Conservation (phyloP, 53 echinoderm and acorn worm species). For the Holothuria scabra region DNA sequence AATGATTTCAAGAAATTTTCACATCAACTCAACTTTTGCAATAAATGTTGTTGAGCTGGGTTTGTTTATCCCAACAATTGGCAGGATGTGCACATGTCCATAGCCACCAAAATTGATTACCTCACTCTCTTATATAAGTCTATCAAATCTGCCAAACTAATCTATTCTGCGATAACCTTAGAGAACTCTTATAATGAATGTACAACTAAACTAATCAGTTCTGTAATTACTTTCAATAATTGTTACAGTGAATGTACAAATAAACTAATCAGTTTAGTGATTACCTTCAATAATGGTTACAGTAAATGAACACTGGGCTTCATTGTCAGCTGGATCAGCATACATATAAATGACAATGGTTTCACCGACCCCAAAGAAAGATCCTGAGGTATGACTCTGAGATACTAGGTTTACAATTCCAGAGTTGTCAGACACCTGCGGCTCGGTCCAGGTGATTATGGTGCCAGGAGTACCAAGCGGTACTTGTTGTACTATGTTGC, state of each 20-base stretch:
- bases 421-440: conserved; percentile 53
- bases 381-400: conserved; percentile 33
- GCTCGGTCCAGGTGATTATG: conserved; percentile 37
- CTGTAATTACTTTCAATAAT: conserved; percentile 35
- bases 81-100: too few relatives aligned
- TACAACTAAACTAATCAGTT: neutral
- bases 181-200: too few relatives aligned
- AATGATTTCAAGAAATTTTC: too few relatives aligned
- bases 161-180: too few relatives aligned
- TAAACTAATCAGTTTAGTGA: neutral
- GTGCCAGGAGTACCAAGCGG: conserved; percentile 8
- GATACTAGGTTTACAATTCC: conserved; percentile 43
- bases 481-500: neutral
- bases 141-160: neutral
- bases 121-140: too few relatives aligned
- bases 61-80: too few relatives aligned
- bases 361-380: conserved; percentile 39
- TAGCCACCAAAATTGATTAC: too few relatives aligned
- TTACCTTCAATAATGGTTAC: conserved; percentile 49
- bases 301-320: conserved; percentile 37
- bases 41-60: too few relatives aligned
- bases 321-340: conserved; percentile 50
- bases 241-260: conserved; percentile 45
- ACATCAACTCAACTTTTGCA: too few relatives aligned
- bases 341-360: conserved; percentile 51